Evolutionary conservation across 2,888 invertebrate genomes (phyloP).

Genomic region (Trilocha varians): DNA sequence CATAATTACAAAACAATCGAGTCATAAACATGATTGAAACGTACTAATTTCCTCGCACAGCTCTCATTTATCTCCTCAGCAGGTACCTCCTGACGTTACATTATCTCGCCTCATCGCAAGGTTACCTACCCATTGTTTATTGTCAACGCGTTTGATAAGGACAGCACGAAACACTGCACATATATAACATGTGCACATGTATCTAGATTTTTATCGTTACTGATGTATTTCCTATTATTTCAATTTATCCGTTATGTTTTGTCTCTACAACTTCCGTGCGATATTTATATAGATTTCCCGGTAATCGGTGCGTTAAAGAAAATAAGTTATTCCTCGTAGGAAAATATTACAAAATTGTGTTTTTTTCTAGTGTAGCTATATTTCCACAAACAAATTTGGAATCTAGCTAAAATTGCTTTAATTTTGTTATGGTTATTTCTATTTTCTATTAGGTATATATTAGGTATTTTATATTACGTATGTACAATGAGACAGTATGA

Average conservation of each 20-base stretch:
- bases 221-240: not conserved
- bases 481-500: too few relatives aligned
- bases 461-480: too few relatives aligned
- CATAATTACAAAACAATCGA: not conserved
- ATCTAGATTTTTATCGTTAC: conserved; percentile 1
- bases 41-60: conserved; percentile 22
- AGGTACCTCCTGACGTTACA: conserved; percentile 20
- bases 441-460: too few relatives aligned
- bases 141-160: conserved; percentile 44
- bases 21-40: conserved; percentile 1
- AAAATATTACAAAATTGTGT: too few relatives aligned
- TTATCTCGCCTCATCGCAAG: conserved; percentile 43
- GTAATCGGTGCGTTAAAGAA: too few relatives aligned
- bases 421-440: too few relatives aligned
- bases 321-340: too few relatives aligned
- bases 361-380: too few relatives aligned
- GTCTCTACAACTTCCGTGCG: not conserved
- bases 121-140: conserved; percentile 56
- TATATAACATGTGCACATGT: not conserved
- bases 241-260: not conserved
- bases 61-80: conserved; percentile 30
- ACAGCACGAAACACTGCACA: conserved; percentile 17
- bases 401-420: too few relatives aligned
- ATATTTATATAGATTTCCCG: too few relatives aligned
- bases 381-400: too few relatives aligned